Base-by-base conservation (phyloP, 35 echinoderm and acorn worm genomes). In the Acanthaster planci region DNA sequence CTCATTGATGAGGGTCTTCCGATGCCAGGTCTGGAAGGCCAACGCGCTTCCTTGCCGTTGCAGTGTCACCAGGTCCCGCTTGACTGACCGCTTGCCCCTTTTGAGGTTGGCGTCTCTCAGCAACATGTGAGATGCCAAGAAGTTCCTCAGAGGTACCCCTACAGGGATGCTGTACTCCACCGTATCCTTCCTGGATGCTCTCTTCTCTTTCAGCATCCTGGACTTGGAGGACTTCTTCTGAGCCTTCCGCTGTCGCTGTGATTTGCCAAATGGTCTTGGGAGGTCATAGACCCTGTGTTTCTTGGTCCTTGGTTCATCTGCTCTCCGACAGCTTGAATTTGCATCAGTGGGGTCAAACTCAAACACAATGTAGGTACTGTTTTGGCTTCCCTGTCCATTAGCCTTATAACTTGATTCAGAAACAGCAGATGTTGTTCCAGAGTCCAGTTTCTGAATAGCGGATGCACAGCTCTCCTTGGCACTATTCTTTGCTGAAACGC, bases 31-130 rank as follows among this genome's bases (percentile, higher is more conserved):
- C 29, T 67, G 60, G 1, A 7, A 77, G 30, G 87, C 67, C 1
- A 87, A 40, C 6, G 78, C 76, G 10, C 57, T 50, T 21, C 87
- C 79, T 8, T 85, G 67, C 32, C 90, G 67, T 30, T 84, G 30
- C 47, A 87, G 35, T 8, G 38, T 92, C 38, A 92, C 90, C 15
- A 92, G 80, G 27, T 92, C 42, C 15, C 79, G 90, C 54, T 92
- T 92, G 29, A 92, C 85, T 38, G 76, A 52, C 0, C 90, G 84
- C 72, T 92, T 92, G 37, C 90, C 90, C 1, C 85, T 78, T 14
- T 39, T 50, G 7, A 92, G 79, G 39, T 52, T 77, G 17, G 87
- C 40, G 27, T 88, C 90, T 83, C 83, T 77, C 23, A 92, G 52
- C 32, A 56, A 18, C 2, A 38, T 5, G 10, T 72, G 40, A 55